Base-by-base conservation (phyloP, 2,113 vertebrate genomes). In the Plecotus auritus region DNA sequence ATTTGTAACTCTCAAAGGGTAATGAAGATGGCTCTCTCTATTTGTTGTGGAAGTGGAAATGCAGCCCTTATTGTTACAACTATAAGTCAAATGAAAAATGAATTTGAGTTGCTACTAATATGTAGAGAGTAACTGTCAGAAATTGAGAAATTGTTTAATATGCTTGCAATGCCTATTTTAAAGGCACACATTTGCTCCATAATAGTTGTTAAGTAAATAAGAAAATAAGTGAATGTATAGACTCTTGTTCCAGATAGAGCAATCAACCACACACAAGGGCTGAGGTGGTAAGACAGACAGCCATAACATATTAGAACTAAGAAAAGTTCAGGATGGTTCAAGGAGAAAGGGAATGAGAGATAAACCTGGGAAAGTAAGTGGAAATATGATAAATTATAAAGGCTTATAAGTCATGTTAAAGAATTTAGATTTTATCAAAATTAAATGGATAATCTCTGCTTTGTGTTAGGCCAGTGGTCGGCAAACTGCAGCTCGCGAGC, bases 111-210 rank as follows among this genome's bases (percentile, higher is more conserved):
- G 37, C 42, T 74, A 23, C 20, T 45, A 35, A 76, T 61, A 61
- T 42, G 40, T 3, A 91, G 45, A 86, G 28, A 90, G 54, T 56
- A 56, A 77, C 20, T 82, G 18, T 83, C 73, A 76, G 67, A 76
- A 97, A 80, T 54, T 7, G 54, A 89, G 64, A 84, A 91, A 49
- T 16, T 91, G 22, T 94, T 93, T 87, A 85, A 40, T 77, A 30
- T 77, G 22, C n/a, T 92, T 88, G 59, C 93, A 92, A 88, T 73
- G 12, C 1, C 69, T 92, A 40, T 67, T 35, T 92, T 22, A 1
- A 78, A 26, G 74, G 12, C 35, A 74, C n/a, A 35, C 64, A 85
- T 93, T 88, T 51, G 42, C 22, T 9, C 47, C 37, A 20, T 74
- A 59, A 76, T 23, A 42, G 26, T 88, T 73, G 23, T 42, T 83